These are phyloP conservation scores for Mythimna vitellina DNA, from an alignment of 2,888 invertebrate genomes.

Conservation along the genomic window DNA sequence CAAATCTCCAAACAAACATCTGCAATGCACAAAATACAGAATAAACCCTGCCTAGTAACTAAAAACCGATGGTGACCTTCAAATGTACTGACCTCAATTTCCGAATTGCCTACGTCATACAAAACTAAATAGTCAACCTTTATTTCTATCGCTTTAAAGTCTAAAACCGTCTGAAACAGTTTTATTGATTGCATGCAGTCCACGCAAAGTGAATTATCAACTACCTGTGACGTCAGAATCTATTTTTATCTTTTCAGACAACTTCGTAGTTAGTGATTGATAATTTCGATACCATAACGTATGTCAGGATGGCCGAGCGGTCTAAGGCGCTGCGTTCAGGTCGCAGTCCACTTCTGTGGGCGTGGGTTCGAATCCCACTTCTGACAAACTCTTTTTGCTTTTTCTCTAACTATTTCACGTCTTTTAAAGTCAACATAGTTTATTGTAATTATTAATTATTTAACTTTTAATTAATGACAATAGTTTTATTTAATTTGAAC, in stretches of 20 bases:
- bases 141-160: rapidly evolving
- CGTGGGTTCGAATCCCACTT: conserved; percentile 89
- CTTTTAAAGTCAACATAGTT: too few relatives aligned
- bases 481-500: too few relatives aligned
- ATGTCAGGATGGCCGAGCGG: conserved; percentile 87
- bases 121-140: conserved; percentile 3
- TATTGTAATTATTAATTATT: too few relatives aligned
- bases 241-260: conserved; percentile 54
- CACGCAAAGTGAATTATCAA: conserved; percentile 56
- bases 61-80: conserved; percentile 33
- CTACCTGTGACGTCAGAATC: conserved; percentile 66
- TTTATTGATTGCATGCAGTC: conserved; percentile 32
- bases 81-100: conserved; percentile 50
- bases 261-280: neutral
- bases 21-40: conserved; percentile 33
- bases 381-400: conserved; percentile 78
- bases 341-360: conserved; percentile 89
- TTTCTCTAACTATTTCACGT: neutral
- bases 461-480: too few relatives aligned
- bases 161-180: conserved; percentile 16
- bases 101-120: conserved; percentile 19
- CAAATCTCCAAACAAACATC: conserved; percentile 1
- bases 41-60: conserved; percentile 19
- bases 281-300: conserved; percentile 60
- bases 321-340: conserved; percentile 89